Evolutionary conservation across 2,888 invertebrate genomes (phyloP).

Genomic region (Heteromurus nitidus): DNA sequence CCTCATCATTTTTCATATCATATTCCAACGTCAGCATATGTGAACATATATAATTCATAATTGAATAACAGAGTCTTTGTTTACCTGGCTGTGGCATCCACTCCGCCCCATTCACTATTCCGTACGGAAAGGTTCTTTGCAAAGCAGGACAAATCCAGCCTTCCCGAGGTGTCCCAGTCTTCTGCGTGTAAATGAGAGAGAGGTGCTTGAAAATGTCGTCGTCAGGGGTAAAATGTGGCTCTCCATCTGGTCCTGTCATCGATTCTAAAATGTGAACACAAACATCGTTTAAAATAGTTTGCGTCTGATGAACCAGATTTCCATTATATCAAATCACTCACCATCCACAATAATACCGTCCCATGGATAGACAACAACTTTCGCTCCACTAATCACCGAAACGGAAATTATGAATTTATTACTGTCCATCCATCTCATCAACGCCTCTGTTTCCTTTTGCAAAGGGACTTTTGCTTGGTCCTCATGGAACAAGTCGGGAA

Average conservation of each 20-base stretch:
- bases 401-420: slow-evolving; percentile 70
- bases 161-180: slow-evolving; percentile 13
- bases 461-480: no score
- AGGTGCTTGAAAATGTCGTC: slow-evolving; percentile 68
- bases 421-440: slow-evolving; percentile 63
- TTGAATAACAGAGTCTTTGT: no score
- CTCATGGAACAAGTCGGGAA: slow-evolving; percentile 66
- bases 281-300: no score
- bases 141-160: slow-evolving; percentile 67
- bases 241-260: no score
- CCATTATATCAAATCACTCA: no score
- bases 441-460: slow-evolving; percentile 66
- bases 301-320: no score
- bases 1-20: no score
- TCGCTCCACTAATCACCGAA: slow-evolving; percentile 68
- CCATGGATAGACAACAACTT: slow-evolving; percentile 67
- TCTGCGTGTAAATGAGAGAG: slow-evolving; percentile 62
- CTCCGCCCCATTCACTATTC: slow-evolving; percentile 79
- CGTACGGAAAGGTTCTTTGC: slow-evolving; percentile 74
- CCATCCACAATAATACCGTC: slow-evolving; percentile 59
- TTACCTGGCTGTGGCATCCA: slow-evolving; percentile 78
- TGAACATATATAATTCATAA: no score
- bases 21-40: no score
- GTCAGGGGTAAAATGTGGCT: slow-evolving; percentile 68
- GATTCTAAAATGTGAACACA: no score